Evolutionary conservation across 2,797 vertebrate species (phyloP), one percentile per base, ranked within the genome.

Genomic region (Chrysocyon brachyurus): DNA sequence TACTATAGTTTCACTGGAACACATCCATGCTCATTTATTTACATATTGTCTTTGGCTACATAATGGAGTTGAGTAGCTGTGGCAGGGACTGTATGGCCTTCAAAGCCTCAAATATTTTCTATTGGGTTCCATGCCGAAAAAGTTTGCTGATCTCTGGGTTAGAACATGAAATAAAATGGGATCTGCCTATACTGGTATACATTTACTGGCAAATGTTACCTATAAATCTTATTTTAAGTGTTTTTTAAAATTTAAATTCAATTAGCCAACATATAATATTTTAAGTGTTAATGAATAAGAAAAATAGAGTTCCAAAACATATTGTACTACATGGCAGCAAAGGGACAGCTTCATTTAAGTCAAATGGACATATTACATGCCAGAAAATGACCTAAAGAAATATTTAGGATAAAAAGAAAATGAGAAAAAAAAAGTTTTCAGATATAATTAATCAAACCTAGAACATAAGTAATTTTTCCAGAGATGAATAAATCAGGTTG

Each of bases 381-480:
- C 40, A 4, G 26, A 94, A 90, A 88, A 61, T 87, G 17, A 68
- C 61, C 4, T 73, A 22, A 66, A 97, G 40, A 85, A 95, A 94
- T 22, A 83, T 33, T 82, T 21, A 87, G 15, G 1, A 68, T 17
- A 66, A 56, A 54, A 91, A 64, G 7, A 70, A 68, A 82, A 52
- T 59, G 11, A 81, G 49, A 93, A 83, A 17, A 83, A 78, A 78
- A 61, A 19, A 9, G 3, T 15, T 78, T 82, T 57, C 15, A 33
- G 84, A 72, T 5, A 0, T 21, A 78, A 75, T 73, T 68, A 90
- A 61, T 52, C 14, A 79, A 83, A 40, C 4, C 52, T 36, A 70
- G 9, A 59, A 73, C 2, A 46, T 12, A 73, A 91, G 9, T 64
- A 81, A 31, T 19, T 24, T 40, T 89, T 64, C 14, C 72, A 28